Evolutionary conservation across 2,797 vertebrate genomes (phyloP).

Genomic region (Tragopan temminckii): DNA sequence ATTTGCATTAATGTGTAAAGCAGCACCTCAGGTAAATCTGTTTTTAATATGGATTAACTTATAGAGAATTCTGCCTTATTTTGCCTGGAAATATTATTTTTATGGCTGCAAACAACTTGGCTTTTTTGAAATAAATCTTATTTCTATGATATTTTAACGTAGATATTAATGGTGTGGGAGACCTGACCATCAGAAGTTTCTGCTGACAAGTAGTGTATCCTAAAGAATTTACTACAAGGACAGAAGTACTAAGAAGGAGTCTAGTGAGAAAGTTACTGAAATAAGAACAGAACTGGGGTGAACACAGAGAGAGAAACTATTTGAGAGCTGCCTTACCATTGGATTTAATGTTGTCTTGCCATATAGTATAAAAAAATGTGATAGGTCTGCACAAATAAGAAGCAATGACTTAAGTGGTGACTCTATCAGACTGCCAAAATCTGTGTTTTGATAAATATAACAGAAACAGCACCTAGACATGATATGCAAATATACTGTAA

Average conservation of each 20-base stretch:
- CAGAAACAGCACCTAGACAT: conserved; percentile 61
- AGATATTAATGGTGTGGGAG: neutral
- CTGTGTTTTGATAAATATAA: conserved; percentile 72
- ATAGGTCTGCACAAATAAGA: conserved; percentile 50
- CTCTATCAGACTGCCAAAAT: conserved; percentile 33
- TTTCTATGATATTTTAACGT: conserved; percentile 2
- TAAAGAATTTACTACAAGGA: conserved; percentile 22
- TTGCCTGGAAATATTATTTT: conserved; percentile 1
- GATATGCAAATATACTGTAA: conserved; percentile 42
- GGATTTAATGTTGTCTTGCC: conserved; percentile 57
- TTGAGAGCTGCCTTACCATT: conserved; percentile 1
- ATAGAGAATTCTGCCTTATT: neutral
- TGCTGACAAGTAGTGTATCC: conserved; percentile 31
- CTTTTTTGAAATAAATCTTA: neutral
- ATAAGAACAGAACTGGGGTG: conserved; percentile 57
- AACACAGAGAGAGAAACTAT: conserved; percentile 6
- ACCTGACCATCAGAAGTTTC: conserved; percentile 57
- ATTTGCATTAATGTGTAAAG: neutral
- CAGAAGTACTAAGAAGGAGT: conserved; percentile 42
- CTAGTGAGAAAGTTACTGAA: conserved; percentile 44
- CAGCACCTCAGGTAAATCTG: neutral
- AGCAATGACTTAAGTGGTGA: neutral
- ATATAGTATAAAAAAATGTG: conserved; percentile 41
- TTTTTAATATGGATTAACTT: neutral
- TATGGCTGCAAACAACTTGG: conserved; percentile 13